These are phyloP conservation scores for Yoshiicerus persimilis DNA, from an alignment of 1,140 invertebrate species.

Conservation along the genomic window DNA sequence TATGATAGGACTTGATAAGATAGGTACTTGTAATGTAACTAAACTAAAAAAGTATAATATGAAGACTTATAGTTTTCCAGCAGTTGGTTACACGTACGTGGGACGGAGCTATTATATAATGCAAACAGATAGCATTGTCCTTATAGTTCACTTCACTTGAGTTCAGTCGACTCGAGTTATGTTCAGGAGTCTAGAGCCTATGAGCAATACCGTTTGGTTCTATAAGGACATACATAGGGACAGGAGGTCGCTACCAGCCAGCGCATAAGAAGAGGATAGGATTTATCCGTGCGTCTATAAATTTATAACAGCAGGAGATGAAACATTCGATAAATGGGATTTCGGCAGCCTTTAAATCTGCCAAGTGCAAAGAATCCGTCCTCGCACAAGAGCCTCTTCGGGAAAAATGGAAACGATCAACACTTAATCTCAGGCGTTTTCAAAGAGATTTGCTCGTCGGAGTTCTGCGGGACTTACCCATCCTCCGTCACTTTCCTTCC, in stretches of 20 bases:
- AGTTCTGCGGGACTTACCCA: background rate
- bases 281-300: constrained; percentile 37
- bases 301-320: constrained; percentile 45
- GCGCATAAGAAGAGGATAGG: background rate
- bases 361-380: constrained; percentile 42
- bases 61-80: background rate
- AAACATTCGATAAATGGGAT: constrained; percentile 47
- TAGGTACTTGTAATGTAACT: background rate
- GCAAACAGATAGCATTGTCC: background rate
- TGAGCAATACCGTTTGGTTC: background rate
- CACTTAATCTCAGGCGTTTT: constrained; percentile 40
- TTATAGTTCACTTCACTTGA: too few species aligned
- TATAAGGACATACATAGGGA: background rate
- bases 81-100: background rate
- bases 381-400: background rate
- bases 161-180: background rate
- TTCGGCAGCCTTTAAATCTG: constrained; percentile 44
- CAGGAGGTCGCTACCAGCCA: background rate
- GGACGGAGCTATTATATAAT: background rate
- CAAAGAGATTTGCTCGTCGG: constrained; percentile 30
- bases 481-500: background rate
- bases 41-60: background rate
- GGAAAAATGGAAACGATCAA: constrained; percentile 41
- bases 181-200: background rate
- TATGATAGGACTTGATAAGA: background rate